Evolutionary conservation across 2,797 vertebrate genomes (phyloP).

Genomic region (Odontamblyopus lacepedii): DNA sequence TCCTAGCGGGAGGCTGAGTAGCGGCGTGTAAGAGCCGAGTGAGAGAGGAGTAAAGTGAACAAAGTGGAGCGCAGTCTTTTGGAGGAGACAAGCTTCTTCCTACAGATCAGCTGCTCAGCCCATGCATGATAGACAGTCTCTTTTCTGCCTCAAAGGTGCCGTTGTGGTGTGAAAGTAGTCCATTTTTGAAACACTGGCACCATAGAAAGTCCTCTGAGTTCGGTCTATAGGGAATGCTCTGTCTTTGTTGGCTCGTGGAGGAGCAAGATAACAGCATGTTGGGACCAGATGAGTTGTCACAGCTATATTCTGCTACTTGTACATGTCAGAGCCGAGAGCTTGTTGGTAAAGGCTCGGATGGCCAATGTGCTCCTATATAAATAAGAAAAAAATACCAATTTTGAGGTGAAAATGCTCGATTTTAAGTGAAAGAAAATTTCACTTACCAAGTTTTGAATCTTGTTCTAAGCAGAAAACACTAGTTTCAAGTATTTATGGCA

Average conservation of each 20-base stretch:
- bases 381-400: too few species aligned
- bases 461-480: too few species aligned
- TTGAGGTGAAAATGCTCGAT: too few species aligned
- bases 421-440: too few species aligned
- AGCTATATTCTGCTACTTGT: background rate
- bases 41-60: slow-evolving; percentile 37
- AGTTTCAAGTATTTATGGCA: too few species aligned
- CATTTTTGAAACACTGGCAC: slow-evolving; percentile 45
- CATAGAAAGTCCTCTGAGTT: slow-evolving; percentile 36
- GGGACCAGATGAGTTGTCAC: background rate
- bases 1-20: slow-evolving; percentile 50
- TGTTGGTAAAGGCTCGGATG: too few species aligned
- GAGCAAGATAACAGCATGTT: slow-evolving; percentile 23
- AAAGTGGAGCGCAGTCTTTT: slow-evolving; percentile 39
- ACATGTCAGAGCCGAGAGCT: background rate
- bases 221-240: slow-evolving; percentile 39
- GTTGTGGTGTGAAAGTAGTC: slow-evolving; percentile 58
- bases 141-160: slow-evolving; percentile 50
- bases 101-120: slow-evolving; percentile 68
- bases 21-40: slow-evolving; percentile 44
- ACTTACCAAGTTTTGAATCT: too few species aligned
- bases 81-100: slow-evolving; percentile 61
- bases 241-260: slow-evolving; percentile 42
- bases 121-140: slow-evolving; percentile 48
- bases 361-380: too few species aligned